Evolutionary conservation across 2,797 vertebrate species (phyloP).

Genomic region (Myoxocephalus aenaeus): DNA sequence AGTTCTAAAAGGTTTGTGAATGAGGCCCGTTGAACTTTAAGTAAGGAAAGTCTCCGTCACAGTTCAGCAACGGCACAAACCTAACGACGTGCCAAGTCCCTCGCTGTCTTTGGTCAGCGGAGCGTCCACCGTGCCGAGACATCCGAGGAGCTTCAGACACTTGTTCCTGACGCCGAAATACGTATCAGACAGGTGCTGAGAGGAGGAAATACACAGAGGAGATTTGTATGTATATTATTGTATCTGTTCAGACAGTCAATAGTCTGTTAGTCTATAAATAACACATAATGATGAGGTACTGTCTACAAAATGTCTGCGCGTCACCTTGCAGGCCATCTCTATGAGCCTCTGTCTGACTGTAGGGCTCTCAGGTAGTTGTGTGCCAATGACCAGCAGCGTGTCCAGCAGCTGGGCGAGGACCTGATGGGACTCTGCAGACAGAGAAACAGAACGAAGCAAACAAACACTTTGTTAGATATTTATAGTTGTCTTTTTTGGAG

Average conservation of each 20-base stretch:
- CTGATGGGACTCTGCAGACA: slow-evolving; percentile 93
- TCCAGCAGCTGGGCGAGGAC: slow-evolving; percentile 96
- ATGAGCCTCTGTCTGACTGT: slow-evolving; percentile 88
- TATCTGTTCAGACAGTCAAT: too few relatives aligned
- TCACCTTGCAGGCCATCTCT: slow-evolving; percentile 96
- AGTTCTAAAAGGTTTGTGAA: not conserved
- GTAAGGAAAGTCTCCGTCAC: not conserved
- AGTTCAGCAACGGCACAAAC: slow-evolving; percentile 39
- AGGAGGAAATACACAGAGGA: not conserved
- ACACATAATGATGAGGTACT: accelerated
- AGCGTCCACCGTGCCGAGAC: slow-evolving; percentile 89
- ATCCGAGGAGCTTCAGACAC: slow-evolving; percentile 94
- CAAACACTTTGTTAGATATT: not conserved
- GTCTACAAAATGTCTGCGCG: not conserved
- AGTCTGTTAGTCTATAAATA: not conserved
- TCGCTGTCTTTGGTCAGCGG: slow-evolving; percentile 86
- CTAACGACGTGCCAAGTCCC: slow-evolving; percentile 47
- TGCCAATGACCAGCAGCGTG: slow-evolving; percentile 91
- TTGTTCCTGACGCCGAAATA: slow-evolving; percentile 96
- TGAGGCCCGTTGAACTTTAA: not conserved
- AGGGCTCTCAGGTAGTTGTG: slow-evolving; percentile 88
- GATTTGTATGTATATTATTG: too few relatives aligned
- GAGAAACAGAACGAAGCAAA: not conserved
- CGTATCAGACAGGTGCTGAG: slow-evolving; percentile 91
- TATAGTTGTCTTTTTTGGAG: not conserved